Evolutionary conservation across 2,797 vertebrate species (phyloP).

Genomic region (Falco columbarius): DNA sequence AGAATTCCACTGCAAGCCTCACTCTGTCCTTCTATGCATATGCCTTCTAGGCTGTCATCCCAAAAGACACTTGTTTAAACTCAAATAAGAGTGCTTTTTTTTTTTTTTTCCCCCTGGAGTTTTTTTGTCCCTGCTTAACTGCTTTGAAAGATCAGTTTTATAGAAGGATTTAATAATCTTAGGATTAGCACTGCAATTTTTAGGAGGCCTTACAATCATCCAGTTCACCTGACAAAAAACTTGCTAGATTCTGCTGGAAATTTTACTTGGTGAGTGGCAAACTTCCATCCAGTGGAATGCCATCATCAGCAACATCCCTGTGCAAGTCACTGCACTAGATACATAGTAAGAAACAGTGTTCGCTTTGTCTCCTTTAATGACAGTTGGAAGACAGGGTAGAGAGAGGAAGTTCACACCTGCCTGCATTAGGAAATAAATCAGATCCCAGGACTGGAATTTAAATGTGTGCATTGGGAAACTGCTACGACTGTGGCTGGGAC

Average conservation of each 20-base stretch:
- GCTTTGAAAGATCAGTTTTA: background rate
- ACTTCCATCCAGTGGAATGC: background rate
- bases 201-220: background rate
- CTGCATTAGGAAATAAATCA: background rate
- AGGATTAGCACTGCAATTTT: background rate
- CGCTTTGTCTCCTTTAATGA: background rate
- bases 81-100: background rate
- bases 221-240: background rate
- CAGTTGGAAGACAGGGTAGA: fast-evolving
- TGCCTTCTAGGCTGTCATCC: background rate
- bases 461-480: background rate
- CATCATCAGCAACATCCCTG: background rate
- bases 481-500: background rate
- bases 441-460: background rate
- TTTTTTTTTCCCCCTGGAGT: background rate
- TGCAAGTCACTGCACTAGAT: background rate
- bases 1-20: background rate
- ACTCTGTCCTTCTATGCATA: background rate
- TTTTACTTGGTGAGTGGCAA: background rate
- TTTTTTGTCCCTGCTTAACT: background rate
- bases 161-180: background rate
- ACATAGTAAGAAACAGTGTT: background rate
- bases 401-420: background rate
- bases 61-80: background rate
- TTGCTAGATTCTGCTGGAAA: background rate